Evolutionary conservation across 2,797 vertebrate species (phyloP).

Genomic region (Sarcoramphus papa): DNA sequence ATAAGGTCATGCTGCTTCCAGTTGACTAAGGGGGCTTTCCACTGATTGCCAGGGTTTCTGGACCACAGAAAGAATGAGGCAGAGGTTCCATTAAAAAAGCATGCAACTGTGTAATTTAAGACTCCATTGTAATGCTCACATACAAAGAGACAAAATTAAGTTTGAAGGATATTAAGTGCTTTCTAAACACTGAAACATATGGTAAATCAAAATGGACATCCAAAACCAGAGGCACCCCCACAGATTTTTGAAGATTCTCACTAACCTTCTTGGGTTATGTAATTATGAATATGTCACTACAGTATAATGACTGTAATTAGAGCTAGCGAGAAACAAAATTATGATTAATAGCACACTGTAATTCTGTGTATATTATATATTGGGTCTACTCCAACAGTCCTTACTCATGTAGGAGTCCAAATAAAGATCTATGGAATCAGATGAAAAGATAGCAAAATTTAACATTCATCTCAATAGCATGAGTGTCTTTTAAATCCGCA

Average conservation of each 20-base stretch:
- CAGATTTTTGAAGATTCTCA: slow-evolving; percentile 15
- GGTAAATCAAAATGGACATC: background rate
- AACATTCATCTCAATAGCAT: background rate
- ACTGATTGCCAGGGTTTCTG: background rate
- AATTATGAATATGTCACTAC: background rate
- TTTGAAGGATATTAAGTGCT: background rate
- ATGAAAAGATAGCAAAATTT: background rate
- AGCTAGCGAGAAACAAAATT: background rate
- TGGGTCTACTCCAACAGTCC: background rate
- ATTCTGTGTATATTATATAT: background rate
- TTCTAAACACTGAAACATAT: background rate
- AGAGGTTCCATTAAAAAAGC: background rate
- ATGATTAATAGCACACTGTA: background rate
- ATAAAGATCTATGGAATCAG: background rate
- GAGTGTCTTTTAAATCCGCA: background rate
- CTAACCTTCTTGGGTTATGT: background rate
- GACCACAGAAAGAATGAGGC: background rate
- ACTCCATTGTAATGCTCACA: background rate
- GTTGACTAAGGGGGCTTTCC: background rate
- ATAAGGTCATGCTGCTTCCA: background rate
- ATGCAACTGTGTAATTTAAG: background rate
- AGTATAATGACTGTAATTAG: slow-evolving; percentile 24
- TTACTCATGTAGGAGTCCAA: background rate
- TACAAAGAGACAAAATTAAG: background rate
- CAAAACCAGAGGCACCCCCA: background rate